Base-by-base conservation (phyloP, 2,888 invertebrate species). In the Cerastoderma edule region DNA sequence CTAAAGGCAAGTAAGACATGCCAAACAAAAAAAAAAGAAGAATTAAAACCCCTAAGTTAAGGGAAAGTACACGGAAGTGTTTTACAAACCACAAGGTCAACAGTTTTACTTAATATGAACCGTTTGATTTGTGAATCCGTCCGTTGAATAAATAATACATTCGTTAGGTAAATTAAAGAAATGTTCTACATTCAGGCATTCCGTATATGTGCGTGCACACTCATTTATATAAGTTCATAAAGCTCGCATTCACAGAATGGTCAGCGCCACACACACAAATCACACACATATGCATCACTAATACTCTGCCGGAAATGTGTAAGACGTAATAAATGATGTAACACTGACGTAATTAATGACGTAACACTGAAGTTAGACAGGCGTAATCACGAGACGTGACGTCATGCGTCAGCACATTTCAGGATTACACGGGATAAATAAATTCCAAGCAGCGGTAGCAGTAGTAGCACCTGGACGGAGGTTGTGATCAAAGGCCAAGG, bases 401-500 rank as follows among this genome's bases (percentile, higher is more conserved):
- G 57, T 27, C 71, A 71, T 71, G 71, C 71, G 32, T 60, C 65
- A 64, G 64, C 44, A 54, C 35, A 57, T 30, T 39, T 19, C 56
- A 71, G 53, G 64, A 56, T 44, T 57, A 71, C 63, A 71, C 35
- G 65, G 54, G 44, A 71, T 35, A 64, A n/a, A n/a, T n/a, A n/a
- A 64, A 32, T 39, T 39, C 56, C 64, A 46, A 46, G 69, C 56
- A 57, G 24, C 4, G n/a, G 56, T 60, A 71, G 71, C 54, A 71
- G 71, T 71, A 71, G 64, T 64, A 54, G 71, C 64, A 75, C 75
- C 76, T 48, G 74, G 78, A 74, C 78, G 78, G 78, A 78, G 78
- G 78, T 72, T 68, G 64, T 35, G 50, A 70, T 65, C 65, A 66
- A 39, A 57, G 39, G 75, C 60, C 70, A 57, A 54, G 46, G 71